Conservation (phyloP, 2,797 vertebrate genomes). For the Liasis olivaceus region DNA sequence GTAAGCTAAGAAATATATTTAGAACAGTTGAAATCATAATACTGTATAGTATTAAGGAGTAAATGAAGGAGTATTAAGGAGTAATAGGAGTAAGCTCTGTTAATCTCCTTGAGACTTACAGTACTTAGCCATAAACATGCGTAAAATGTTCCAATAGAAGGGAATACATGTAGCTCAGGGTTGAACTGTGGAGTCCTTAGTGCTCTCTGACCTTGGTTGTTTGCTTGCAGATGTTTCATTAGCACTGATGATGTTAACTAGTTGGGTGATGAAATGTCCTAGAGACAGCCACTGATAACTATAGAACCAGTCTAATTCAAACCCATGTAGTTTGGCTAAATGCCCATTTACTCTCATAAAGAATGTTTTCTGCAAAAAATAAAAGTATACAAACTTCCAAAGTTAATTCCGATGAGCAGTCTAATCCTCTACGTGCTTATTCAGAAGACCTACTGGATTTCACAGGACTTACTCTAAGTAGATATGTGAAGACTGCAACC, state of each 20-base stretch:
- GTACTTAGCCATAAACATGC: not conserved
- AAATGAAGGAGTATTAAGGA: too few species aligned
- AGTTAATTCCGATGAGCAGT: not conserved
- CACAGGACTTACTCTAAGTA: not conserved
- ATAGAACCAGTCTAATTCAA: not conserved
- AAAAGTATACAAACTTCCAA: not conserved
- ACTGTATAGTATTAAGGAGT: not conserved
- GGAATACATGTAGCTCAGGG: not conserved
- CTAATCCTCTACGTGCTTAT: not conserved
- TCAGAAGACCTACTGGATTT: not conserved
- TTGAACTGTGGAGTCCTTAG: not conserved
- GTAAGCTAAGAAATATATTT: not conserved
- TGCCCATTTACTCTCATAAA: not conserved
- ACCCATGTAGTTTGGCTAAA: not conserved
- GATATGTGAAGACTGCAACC: not conserved
- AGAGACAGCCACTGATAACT: not conserved
- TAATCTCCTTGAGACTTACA: not conserved
- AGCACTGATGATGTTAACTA: not conserved
- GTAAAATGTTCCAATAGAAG: not conserved
- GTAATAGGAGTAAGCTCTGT: not conserved
- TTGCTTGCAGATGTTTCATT: not conserved
- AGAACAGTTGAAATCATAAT: not conserved
- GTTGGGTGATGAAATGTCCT: not conserved
- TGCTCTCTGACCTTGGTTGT: not conserved
- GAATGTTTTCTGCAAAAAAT: not conserved